A percentile compares a stretch with the other conserved stretches of the same genome.
Evolutionary conservation across 2,797 vertebrate genomes (phyloP).

Genomic region (Enteromius afrohamiltoni): DNA sequence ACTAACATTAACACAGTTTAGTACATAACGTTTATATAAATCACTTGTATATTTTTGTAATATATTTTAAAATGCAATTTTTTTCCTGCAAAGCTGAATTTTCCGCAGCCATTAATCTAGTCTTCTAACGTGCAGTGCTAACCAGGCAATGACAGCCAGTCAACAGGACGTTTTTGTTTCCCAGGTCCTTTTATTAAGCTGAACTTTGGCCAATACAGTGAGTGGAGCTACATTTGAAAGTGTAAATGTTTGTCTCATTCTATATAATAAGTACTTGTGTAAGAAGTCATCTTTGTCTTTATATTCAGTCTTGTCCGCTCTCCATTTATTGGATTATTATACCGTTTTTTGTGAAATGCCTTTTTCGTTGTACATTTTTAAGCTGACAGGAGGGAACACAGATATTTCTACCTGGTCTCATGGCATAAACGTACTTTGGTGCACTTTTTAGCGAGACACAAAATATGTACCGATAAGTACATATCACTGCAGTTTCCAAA

Average conservation of each 20-base stretch:
- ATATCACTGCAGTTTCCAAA: too few species aligned
- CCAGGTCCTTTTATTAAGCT: too few species aligned
- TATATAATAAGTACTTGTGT: constrained; percentile 27
- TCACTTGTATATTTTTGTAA: not conserved
- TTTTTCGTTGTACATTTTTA: not conserved
- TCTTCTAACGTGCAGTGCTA: not conserved
- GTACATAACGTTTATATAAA: not conserved
- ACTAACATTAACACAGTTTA: too few species aligned
- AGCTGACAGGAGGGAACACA: not conserved
- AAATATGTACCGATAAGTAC: too few species aligned
- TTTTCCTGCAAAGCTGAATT: not conserved
- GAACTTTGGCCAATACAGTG: too few species aligned
- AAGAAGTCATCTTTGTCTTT: not conserved
- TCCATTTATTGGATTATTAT: not conserved
- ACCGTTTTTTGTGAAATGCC: not conserved
- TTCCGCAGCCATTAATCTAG: not conserved
- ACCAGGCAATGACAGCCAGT: too few species aligned
- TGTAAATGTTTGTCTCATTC: too few species aligned
- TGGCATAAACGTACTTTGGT: too few species aligned
- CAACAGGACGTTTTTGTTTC: too few species aligned
- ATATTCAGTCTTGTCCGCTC: not conserved
- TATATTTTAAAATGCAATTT: too few species aligned
- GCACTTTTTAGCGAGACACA: too few species aligned
- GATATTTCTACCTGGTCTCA: not conserved
- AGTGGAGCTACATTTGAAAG: too few species aligned